Evolutionary conservation across 1,140 invertebrate species (phyloP).

Genomic region (Drosophila ambigua): DNA sequence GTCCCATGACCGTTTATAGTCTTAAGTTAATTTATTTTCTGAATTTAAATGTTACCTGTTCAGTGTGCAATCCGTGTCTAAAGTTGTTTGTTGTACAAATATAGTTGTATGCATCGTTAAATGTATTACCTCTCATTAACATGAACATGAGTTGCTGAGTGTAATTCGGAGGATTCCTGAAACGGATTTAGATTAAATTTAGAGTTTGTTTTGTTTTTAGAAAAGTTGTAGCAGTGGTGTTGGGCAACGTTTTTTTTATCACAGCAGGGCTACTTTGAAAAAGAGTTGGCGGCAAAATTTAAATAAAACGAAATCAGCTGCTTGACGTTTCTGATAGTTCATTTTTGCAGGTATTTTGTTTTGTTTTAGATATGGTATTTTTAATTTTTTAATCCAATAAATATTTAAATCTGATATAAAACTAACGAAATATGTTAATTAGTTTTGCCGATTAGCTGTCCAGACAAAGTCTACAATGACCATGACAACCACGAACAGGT

Average conservation of each 20-base stretch:
- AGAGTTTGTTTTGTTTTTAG: slow-evolving; percentile 3
- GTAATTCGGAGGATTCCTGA: too few species aligned
- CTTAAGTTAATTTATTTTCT: slow-evolving; percentile 9
- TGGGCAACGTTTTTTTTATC: neutral
- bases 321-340: too few species aligned
- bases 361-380: too few species aligned
- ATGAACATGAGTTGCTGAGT: too few species aligned
- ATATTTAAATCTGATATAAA: too few species aligned
- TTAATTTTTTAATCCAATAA: neutral
- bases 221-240: neutral
- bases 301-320: too few species aligned
- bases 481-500: slow-evolving; percentile 26
- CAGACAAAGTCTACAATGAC: neutral
- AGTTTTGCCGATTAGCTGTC: too few species aligned
- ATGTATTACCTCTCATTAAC: too few species aligned
- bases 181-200: neutral
- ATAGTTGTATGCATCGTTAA: slow-evolving; percentile 4
- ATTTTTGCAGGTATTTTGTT: too few species aligned
- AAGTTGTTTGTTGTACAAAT: slow-evolving; percentile 3
- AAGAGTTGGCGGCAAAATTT: too few species aligned
- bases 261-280: neutral
- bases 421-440: too few species aligned
- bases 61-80: slow-evolving; percentile 21
- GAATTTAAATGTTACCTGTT: neutral
- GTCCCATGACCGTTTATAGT: neutral